Evolutionary conservation across 2,113 vertebrate species (phyloP).

Genomic region (Zosterops hypoxanthus): DNA sequence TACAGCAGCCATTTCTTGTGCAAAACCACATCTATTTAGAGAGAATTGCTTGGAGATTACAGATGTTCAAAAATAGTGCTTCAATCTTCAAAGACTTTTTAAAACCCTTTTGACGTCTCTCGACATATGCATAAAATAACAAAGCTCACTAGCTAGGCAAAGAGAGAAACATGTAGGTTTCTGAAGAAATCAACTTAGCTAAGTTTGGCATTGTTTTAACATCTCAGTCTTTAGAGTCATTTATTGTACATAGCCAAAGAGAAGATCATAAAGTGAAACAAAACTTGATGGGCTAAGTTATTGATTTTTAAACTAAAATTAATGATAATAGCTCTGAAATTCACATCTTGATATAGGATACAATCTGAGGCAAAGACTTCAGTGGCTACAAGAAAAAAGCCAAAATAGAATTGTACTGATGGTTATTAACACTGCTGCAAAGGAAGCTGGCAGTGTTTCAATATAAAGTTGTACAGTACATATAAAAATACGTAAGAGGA

Average conservation of each 20-base stretch:
- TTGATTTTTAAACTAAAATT: background rate
- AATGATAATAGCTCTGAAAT: background rate
- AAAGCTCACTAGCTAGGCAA: background rate
- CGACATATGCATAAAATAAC: background rate
- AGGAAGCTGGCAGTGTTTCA: background rate
- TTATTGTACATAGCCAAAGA: background rate
- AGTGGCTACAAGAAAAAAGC: background rate
- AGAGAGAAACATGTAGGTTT: background rate
- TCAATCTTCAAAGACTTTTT: background rate
- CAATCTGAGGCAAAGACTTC: background rate
- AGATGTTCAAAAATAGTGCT: background rate
- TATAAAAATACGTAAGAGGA: background rate
- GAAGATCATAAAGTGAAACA: background rate
- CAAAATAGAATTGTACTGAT: background rate
- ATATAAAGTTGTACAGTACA: background rate
- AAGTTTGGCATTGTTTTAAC: background rate
- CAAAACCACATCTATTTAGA: background rate
- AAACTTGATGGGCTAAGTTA: background rate
- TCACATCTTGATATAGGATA: background rate
- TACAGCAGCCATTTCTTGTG: background rate
- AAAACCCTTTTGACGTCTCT: background rate
- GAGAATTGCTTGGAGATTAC: background rate
- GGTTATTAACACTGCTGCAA: background rate
- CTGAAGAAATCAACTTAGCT: background rate
- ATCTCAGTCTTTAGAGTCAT: background rate